A percentile compares a stretch with the other conserved stretches of the same genome.
phyloP scores from a whole-genome alignment of 1,140 invertebrate species.

The Calephelis nemesis region DNA sequence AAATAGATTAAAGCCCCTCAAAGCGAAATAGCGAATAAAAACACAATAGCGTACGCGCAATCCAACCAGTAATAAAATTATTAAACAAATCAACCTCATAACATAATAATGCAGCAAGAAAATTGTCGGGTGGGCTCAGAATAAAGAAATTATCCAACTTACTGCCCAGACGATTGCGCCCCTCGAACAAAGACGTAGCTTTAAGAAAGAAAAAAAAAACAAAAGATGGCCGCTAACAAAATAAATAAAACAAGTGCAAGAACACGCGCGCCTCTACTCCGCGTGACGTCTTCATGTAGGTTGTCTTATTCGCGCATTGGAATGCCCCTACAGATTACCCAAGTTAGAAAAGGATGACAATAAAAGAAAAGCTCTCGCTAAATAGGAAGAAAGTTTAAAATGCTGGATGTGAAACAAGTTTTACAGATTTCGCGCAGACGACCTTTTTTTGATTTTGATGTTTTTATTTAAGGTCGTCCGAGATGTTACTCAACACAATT shows the following conservation, averaged over 20 bases:
- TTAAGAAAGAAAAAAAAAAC: constrained; percentile 57
- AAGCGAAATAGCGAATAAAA: constrained; percentile 43
- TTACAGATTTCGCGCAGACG: constrained; percentile 71
- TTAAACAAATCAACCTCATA: constrained; percentile 77
- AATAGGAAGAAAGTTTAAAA: constrained; percentile 74
- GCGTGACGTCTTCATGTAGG: constrained; percentile 73
- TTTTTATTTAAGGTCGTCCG: constrained; percentile 56
- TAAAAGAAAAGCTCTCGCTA: constrained; percentile 43
- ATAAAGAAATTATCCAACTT: constrained; percentile 78
- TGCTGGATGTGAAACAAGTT: constrained; percentile 71
- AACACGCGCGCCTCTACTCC: constrained; percentile 67
- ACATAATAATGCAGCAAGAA: constrained; percentile 72
- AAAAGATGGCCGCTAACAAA: constrained; percentile 65
- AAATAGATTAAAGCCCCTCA: constrained; percentile 26
- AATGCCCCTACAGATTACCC: constrained; percentile 25
- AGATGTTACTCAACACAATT: constrained; percentile 44
- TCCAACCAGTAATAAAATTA: constrained; percentile 73
- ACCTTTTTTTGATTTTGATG: constrained; percentile 59
- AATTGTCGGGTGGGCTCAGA: constrained; percentile 71
- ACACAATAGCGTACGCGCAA: constrained; percentile 53
- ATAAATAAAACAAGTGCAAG: constrained; percentile 75
- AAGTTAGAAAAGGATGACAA: constrained; percentile 47
- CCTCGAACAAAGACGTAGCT: constrained; percentile 75
- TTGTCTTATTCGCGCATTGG: constrained; percentile 54
- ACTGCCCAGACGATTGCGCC: constrained; percentile 63